A percentile compares a stretch with the other conserved stretches of the same genome.
Evolutionary conservation across 2,113 vertebrate species (phyloP).

Genomic region (Ameiurus melas): DNA sequence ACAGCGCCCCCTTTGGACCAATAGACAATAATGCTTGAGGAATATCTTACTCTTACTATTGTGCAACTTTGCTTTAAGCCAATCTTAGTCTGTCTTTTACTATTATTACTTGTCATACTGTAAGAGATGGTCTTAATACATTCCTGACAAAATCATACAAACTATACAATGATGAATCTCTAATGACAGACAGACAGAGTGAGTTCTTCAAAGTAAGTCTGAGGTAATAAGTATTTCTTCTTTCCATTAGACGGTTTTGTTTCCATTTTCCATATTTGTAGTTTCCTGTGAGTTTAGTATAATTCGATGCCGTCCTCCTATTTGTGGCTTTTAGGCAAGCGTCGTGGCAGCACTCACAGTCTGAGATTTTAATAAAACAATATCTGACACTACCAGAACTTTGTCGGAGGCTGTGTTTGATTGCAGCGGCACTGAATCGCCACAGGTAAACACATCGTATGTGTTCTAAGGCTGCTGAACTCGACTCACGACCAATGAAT

Average conservation of each 20-base stretch:
- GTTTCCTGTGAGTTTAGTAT: not conserved
- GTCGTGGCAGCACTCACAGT: not conserved
- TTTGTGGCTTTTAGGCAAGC: not conserved
- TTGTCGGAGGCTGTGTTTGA: not conserved
- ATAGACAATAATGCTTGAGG: not conserved
- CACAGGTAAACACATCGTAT: not conserved
- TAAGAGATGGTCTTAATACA: not conserved
- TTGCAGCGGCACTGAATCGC: not conserved
- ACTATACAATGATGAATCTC: not conserved
- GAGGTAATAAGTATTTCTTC: not conserved
- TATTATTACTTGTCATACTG: not conserved
- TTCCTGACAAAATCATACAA: not conserved
- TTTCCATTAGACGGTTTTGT: not conserved
- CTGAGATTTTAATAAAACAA: not conserved
- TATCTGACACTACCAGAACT: not conserved
- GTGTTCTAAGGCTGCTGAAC: not conserved
- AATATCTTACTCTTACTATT: not conserved
- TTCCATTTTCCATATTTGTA: not conserved
- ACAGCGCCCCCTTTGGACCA: constrained; percentile 40
- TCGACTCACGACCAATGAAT: not conserved
- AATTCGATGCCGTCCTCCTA: not conserved
- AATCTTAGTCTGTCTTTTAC: not conserved
- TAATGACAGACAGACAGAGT: not conserved
- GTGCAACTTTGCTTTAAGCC: not conserved
- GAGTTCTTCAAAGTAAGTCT: not conserved